Conservation (phyloP, 2,113 vertebrate genomes). For the Rhinogobius similis region DNA sequence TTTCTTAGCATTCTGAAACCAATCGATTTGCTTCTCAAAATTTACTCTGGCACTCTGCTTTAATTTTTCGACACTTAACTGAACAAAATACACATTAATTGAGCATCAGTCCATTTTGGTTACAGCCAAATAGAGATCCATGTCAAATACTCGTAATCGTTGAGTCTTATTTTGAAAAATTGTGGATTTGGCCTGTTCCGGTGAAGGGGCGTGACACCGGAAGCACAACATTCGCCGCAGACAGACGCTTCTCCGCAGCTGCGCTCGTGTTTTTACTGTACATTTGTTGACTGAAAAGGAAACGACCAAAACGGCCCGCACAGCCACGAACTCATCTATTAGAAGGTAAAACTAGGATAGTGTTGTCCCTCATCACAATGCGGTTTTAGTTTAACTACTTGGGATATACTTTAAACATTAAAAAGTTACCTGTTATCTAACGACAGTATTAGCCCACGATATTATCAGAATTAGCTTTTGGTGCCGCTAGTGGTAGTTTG, state of each 20-base stretch:
- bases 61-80: no score
- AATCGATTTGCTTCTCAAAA: no score
- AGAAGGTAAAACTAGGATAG: neutral
- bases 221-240: neutral
- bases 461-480: neutral
- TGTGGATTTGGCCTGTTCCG: slow-evolving; percentile 34
- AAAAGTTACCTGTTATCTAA: neutral
- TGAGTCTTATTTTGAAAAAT: no score
- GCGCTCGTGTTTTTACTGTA: neutral
- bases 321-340: slow-evolving; percentile 13
- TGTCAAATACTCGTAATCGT: no score
- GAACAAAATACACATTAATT: no score
- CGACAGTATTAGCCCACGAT: neutral
- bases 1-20: no score
- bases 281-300: neutral
- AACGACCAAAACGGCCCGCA: slow-evolving; percentile 6
- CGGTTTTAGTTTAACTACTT: neutral
- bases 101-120: no score
- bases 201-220: neutral
- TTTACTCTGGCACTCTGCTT: no score
- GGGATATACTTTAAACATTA: neutral
- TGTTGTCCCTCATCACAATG: neutral
- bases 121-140: no score
- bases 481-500: neutral
- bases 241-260: neutral